Evolutionary conservation across 37 sponge, comb jelly and placozoan species (phyloP).

Genomic region (Crambe crambe): DNA sequence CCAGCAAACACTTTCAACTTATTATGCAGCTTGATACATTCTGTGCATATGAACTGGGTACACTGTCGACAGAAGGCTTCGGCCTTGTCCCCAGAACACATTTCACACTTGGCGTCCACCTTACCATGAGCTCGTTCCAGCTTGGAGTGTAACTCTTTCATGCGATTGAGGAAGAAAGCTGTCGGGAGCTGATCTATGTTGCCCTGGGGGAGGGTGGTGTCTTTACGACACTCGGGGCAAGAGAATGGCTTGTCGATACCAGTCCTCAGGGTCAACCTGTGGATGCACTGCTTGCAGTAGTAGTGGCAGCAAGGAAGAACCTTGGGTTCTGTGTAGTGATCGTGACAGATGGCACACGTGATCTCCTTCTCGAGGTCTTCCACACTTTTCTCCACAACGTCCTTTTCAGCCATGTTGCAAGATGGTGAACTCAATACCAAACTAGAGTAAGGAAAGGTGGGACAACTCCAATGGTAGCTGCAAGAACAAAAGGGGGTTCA

Average conservation of each 20-base stretch:
- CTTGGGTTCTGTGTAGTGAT: constrained; percentile 31
- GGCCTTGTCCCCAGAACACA: constrained; percentile 1
- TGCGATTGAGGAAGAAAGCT: constrained; percentile 32
- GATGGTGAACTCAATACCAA: too few species aligned
- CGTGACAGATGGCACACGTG: constrained; percentile 46
- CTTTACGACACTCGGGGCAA: constrained; percentile 37
- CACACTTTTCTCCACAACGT: constrained; percentile 12
- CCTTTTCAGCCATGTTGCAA: too few species aligned
- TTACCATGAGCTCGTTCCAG: constrained; percentile 26
- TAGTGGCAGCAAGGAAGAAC: constrained; percentile 57
- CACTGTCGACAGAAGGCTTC: constrained; percentile 40
- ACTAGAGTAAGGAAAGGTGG: too few species aligned
- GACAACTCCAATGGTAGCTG: too few species aligned
- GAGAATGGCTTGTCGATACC: constrained; percentile 15
- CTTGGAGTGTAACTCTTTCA: constrained; percentile 7
- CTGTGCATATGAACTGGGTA: constrained; percentile 21
- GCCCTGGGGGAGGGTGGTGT: constrained; percentile 19
- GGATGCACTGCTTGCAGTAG: constrained; percentile 48
- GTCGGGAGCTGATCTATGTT: constrained; percentile 13
- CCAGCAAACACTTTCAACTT: constrained; percentile 18
- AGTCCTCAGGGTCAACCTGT: not conserved
- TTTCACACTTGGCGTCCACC: constrained; percentile 32
- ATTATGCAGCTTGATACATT: constrained; percentile 15
- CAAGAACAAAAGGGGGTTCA: too few species aligned
- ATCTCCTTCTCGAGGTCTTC: constrained; percentile 31